Evolutionary conservation across 2,797 vertebrate genomes (phyloP).

Genomic region (Macropodus opercularis): DNA sequence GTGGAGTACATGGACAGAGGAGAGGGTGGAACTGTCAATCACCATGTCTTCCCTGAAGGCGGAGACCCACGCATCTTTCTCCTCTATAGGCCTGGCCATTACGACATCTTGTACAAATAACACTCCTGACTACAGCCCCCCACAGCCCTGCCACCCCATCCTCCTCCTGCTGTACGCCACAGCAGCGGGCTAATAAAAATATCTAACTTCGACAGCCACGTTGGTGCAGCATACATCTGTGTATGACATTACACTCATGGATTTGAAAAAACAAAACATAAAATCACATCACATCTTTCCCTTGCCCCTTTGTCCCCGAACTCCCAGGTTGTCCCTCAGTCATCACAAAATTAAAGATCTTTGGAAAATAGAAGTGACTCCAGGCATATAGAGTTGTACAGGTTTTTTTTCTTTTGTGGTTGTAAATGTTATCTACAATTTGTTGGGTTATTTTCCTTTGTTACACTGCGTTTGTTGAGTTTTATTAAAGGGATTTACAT

Average conservation of each 20-base stretch:
- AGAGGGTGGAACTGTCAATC: slow-evolving; percentile 92
- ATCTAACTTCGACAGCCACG: slow-evolving; percentile 62
- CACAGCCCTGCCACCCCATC: slow-evolving; percentile 20
- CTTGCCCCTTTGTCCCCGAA: slow-evolving; percentile 34
- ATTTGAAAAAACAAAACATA: slow-evolving; percentile 57
- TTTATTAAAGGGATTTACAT: slow-evolving; percentile 94
- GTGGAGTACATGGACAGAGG: slow-evolving; percentile 98
- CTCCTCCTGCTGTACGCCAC: slow-evolving; percentile 28
- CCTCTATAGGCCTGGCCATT: slow-evolving; percentile 95
- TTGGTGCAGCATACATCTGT: slow-evolving; percentile 72
- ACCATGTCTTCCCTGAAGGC: slow-evolving; percentile 93
- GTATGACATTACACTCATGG: slow-evolving; percentile 71
- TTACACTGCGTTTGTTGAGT: slow-evolving; percentile 86
- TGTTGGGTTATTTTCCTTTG: slow-evolving; percentile 84
- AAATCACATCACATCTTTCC: slow-evolving; percentile 69
- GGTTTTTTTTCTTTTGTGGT: slow-evolving; percentile 87
- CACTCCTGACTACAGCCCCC: slow-evolving; percentile 43
- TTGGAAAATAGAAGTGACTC: slow-evolving; percentile 79
- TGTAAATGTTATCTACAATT: slow-evolving; percentile 91
- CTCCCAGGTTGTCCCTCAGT: slow-evolving; percentile 49
- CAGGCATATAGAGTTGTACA: slow-evolving; percentile 88
- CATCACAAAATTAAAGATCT: slow-evolving; percentile 65
- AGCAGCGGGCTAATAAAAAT: slow-evolving; percentile 43
- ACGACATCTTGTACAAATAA: slow-evolving; percentile 97
- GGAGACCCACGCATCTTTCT: slow-evolving; percentile 93